Base-by-base conservation (phyloP, 2,888 invertebrate species). In the Hanleya hanleyi region DNA sequence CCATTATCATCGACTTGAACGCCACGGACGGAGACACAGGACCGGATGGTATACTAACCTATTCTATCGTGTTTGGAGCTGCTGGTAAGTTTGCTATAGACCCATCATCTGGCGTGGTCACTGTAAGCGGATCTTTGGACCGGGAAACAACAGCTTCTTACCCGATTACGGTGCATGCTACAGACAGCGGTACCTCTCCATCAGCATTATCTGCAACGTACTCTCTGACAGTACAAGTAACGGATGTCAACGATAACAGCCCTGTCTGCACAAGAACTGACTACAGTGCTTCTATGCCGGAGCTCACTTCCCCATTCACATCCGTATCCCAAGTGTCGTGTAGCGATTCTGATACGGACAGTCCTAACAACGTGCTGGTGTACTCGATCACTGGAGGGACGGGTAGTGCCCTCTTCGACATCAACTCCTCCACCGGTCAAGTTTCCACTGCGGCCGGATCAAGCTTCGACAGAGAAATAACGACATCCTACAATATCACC, bases 241-340 rank as follows among this genome's bases (percentile, higher is more conserved):
- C 78, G 9, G 86, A 87, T 76, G 79, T 77, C 61, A 87, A 87
- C 68, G 86, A 87, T 74, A 79, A 82, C 29, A 81, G 81, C 2
- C 87, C 88, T 12, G 76, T 78, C 35, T 87, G 87, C 73, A 80
- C 79, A n/a, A 82, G 83, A 33, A 71, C 76, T 3, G 71, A 77
- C 1, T 71, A 50, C 36, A 35, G 50, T 35, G 57, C 29, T 9
- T 0, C 26, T 2, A 72, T 75, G 15, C 37, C 66, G 12, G 76
- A 81, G 57, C 68, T 69, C 29, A 69, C 75, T 2, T 29, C 67
- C 2, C 36, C 69, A 7, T 73, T 74, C 4, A 70, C 77, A 32
- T 35, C 70, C 5, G 76, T 82, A 9, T 68, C 61, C n/a, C 77
- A 77, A 33, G 49, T 80, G 41, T 64, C 36, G 7, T 82, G 82